phyloP scores from a whole-genome alignment of 92 coral and sea anemone genomes.

The Isaurus tuberculatus region DNA sequence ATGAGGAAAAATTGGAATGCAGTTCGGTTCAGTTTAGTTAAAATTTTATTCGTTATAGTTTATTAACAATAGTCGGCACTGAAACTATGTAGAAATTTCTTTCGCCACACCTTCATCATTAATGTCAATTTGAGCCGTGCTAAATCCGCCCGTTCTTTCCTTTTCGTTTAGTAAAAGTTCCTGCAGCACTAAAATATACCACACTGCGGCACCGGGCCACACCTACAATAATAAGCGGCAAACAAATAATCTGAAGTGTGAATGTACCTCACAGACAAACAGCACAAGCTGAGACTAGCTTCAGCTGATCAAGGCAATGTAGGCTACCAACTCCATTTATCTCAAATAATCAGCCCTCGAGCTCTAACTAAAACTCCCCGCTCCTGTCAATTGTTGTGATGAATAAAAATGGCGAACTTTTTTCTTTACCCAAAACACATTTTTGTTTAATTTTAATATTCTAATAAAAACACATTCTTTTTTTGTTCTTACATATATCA shows the following conservation, averaged over 20 bases:
- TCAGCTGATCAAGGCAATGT: slow-evolving; percentile 2
- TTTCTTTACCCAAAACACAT: too few relatives aligned
- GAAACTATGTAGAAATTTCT: not conserved
- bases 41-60: too few relatives aligned
- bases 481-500: too few relatives aligned
- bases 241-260: not conserved
- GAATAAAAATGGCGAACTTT: not conserved
- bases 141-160: not conserved
- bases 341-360: not conserved
- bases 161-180: not conserved
- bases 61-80: too few relatives aligned
- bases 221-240: not conserved
- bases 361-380: not conserved
- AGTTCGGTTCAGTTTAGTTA: too few relatives aligned
- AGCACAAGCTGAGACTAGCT: slow-evolving; percentile 4
- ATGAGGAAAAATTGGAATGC: too few relatives aligned
- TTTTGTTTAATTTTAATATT: too few relatives aligned
- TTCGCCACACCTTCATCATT: not conserved
- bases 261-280: not conserved
- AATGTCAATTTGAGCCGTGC: too few relatives aligned
- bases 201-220: not conserved
- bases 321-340: not conserved
- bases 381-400: not conserved
- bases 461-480: too few relatives aligned
- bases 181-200: slow-evolving; percentile 5